Evolutionary conservation across 2,888 invertebrate genomes (phyloP).

Genomic region (Diarsia dahlii): DNA sequence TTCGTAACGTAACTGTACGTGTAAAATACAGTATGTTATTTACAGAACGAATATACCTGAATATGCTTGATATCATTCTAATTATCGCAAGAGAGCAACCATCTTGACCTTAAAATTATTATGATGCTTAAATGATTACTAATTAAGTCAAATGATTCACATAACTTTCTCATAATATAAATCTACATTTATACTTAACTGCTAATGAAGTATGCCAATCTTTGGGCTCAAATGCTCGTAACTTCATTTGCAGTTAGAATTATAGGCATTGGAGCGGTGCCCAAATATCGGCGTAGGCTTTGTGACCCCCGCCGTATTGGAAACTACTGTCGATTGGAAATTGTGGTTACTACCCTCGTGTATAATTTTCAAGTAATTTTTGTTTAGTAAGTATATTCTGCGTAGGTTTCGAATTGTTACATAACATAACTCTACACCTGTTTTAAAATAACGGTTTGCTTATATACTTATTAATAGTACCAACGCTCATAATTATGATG

Average conservation of each 20-base stretch:
- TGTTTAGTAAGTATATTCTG: background rate
- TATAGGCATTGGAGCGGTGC: conserved; percentile 51
- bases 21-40: background rate
- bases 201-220: conserved; percentile 31
- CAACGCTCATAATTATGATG: background rate
- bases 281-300: conserved; percentile 47
- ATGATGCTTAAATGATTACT: background rate
- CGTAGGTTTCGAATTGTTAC: background rate
- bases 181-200: conserved; percentile 17
- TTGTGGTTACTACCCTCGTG: conserved; percentile 8
- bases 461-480: background rate
- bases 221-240: conserved; percentile 33
- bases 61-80: too few species aligned
- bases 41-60: background rate
- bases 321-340: conserved; percentile 37
- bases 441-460: background rate
- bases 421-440: background rate
- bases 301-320: conserved; percentile 39
- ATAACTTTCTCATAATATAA: conserved; percentile 11
- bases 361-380: conserved; percentile 17
- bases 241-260: conserved; percentile 57
- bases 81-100: background rate
- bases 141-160: conserved; percentile 14
- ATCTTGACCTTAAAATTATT: background rate
- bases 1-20: too few species aligned